Conservation (phyloP, 1,140 invertebrate genomes). For the Aphaenogaster ashmeadi region DNA sequence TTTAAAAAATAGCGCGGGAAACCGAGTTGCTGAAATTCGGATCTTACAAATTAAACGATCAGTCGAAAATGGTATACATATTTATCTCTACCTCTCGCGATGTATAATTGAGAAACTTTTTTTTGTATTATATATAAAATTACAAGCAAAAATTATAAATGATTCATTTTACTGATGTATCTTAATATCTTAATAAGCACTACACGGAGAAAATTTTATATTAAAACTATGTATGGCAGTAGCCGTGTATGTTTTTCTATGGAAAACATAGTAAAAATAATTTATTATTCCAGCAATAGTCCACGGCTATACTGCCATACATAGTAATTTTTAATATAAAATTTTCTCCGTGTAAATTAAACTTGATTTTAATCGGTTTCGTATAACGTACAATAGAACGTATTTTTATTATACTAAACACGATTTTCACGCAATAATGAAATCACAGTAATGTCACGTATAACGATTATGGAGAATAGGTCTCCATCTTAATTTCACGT, state of each 20-base stretch:
- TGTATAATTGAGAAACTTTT: constrained; percentile 13
- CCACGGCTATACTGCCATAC: no score
- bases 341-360: no score
- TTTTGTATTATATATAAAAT: neutral
- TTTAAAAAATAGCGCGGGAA: neutral
- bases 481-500: constrained; percentile 38
- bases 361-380: neutral
- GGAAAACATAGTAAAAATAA: no score
- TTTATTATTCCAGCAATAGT: no score
- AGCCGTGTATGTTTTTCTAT: no score
- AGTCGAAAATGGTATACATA: neutral
- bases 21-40: neutral
- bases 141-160: neutral
- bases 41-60: neutral
- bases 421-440: neutral
- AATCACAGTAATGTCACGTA: constrained; percentile 29
- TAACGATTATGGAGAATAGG: constrained; percentile 31
- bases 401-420: constrained; percentile 10
- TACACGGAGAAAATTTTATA: no score
- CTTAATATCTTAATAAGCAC: neutral
- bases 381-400: neutral
- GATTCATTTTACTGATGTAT: neutral
- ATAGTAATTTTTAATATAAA: no score
- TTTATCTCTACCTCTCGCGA: neutral
- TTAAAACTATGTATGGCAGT: no score